phyloP scores from a whole-genome alignment of 2,797 vertebrate species.

The Anniella stebbinsi region DNA sequence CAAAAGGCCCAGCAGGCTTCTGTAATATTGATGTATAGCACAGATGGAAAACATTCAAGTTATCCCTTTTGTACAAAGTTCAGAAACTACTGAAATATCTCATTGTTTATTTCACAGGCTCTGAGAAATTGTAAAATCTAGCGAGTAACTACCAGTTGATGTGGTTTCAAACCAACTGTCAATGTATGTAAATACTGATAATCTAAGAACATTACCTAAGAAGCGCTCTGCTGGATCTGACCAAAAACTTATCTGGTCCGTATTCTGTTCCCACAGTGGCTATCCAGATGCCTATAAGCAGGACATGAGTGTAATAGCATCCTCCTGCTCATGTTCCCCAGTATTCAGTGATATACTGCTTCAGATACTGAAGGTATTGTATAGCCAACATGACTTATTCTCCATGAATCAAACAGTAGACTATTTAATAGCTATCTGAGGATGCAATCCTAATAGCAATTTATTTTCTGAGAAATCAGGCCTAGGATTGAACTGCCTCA shows the following conservation, averaged over 20 bases:
- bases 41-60: not conserved
- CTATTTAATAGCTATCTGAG: not conserved
- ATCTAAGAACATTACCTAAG: not conserved
- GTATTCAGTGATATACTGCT: not conserved
- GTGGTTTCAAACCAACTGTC: not conserved
- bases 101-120: not conserved
- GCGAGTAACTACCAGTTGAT: not conserved
- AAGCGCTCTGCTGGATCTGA: not conserved
- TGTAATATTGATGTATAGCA: constrained; percentile 24
- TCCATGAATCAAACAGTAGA: not conserved
- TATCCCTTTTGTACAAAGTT: constrained; percentile 3
- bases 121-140: not conserved
- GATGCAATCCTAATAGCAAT: not conserved
- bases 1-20: constrained; percentile 15
- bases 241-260: not conserved
- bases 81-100: not conserved
- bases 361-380: not conserved
- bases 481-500: not conserved
- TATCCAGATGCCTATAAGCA: not conserved
- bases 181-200: not conserved
- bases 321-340: not conserved
- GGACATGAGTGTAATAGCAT: no score
- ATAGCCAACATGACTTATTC: no score
- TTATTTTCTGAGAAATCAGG: no score
- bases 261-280: not conserved